These are phyloP conservation scores for Valencia hispanica DNA, from an alignment of 2,797 vertebrate genomes.

Conservation along the genomic window DNA sequence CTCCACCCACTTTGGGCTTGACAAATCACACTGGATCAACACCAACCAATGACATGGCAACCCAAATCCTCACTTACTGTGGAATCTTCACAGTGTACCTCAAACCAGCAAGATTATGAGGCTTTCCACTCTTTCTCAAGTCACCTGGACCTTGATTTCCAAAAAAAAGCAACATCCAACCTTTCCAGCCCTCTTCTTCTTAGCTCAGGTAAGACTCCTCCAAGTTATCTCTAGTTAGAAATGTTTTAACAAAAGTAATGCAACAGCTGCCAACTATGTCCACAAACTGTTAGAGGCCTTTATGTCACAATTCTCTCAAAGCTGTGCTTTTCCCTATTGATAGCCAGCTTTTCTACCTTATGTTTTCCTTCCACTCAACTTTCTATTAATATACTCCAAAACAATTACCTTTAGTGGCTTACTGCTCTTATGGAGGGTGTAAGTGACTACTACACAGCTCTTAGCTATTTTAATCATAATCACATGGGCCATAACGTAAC, in stretches of 20 bases:
- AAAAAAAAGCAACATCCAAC: no score
- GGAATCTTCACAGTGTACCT: background rate
- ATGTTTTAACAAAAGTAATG: background rate
- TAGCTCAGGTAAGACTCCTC: background rate
- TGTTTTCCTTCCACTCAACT: background rate
- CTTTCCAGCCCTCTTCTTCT: no score
- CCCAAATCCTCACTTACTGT: no score
- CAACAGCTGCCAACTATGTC: background rate
- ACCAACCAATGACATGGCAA: no score
- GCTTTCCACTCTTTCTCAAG: no score
- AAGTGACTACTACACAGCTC: background rate
- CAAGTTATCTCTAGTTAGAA: background rate
- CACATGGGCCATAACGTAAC: background rate
- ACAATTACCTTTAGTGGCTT: background rate
- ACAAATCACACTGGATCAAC: no score
- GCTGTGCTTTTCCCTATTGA: background rate
- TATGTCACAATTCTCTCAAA: background rate
- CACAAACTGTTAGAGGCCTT: background rate
- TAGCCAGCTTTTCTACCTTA: background rate
- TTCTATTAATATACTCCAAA: background rate
- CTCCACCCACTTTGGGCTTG: no score
- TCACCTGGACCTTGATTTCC: no score
- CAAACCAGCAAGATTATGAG: no score
- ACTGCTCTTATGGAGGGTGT: background rate
- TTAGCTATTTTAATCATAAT: background rate